A percentile compares a stretch with the other conserved stretches of the same genome.
Conservation (phyloP, 1,140 invertebrate species). For the Hestina assimilis region DNA sequence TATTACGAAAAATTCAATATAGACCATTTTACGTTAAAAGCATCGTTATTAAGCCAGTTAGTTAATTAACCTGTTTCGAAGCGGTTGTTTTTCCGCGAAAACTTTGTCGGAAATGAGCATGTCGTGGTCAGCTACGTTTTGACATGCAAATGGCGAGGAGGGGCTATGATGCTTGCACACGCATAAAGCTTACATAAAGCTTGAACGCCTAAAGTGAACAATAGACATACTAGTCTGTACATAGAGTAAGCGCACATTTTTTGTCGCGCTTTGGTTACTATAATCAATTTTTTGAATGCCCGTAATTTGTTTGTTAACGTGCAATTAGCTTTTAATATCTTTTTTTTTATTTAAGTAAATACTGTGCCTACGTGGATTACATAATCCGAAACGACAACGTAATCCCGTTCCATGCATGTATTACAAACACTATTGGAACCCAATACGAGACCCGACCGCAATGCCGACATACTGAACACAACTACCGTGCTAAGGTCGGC, state of each 20-base stretch:
- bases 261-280: too few relatives aligned
- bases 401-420: conserved; percentile 30
- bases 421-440: conserved; percentile 33
- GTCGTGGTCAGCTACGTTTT: conserved; percentile 56
- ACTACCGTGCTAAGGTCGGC: conserved; percentile 30
- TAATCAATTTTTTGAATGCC: too few relatives aligned
- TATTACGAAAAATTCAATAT: conserved; percentile 1
- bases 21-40: conserved; percentile 11
- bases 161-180: conserved; percentile 2
- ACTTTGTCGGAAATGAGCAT: conserved; percentile 55
- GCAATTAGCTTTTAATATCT: too few relatives aligned
- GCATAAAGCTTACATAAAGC: too few relatives aligned
- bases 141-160: conserved; percentile 58
- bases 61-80: conserved; percentile 32
- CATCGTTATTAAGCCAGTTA: conserved; percentile 25
- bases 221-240: too few relatives aligned
- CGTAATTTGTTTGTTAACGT: too few relatives aligned
- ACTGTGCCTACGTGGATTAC: too few relatives aligned
- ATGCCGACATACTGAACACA: conserved; percentile 31
- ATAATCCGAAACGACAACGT: conserved; percentile 21
- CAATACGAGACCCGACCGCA: conserved; percentile 31
- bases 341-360: too few relatives aligned
- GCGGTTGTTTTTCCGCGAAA: conserved; percentile 38
- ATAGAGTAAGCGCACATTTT: too few relatives aligned
- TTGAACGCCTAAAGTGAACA: too few relatives aligned